Evolutionary conservation across 1,140 invertebrate species (phyloP), one percentile per base, ranked within the genome.

Genomic region (Pseudobourletiella spinata): DNA sequence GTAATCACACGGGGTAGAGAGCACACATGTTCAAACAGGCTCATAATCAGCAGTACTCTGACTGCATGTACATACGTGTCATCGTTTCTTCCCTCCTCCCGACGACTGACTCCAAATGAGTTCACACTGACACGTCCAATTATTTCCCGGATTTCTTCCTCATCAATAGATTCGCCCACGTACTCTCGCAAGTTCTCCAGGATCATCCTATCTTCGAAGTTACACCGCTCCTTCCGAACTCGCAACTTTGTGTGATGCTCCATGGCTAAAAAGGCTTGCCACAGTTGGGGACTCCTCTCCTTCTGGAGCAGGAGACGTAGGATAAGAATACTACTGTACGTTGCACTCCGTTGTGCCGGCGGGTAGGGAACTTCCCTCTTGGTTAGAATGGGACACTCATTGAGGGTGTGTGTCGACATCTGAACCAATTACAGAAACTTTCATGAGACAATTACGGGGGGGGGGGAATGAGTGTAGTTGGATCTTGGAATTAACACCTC

Each of bases 121-220:
- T 60, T 60, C 15, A 60, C 58, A 52, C 46, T 44, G 29, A 60
- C 28, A n/a, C 30, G 25, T 0, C 58, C 58, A 25, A 48, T 35
- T 11, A 60, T 35, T 52, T 60, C 28, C 15, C 25, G n/a, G 2
- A 60, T 15, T n/a, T 39, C 46, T 3, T 39, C 48, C 14, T 60
- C 58, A 15, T 1, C 14, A n/a, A 44, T 35, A 4, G 28, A 26
- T 30, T 29, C 42, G 16, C 51, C 3, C 0, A 44, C 26, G 16
- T 51, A 51, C 1, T 14, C 6, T 26, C 22, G 29, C 2, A 55
- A 32, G 24, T 54, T 61, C 2, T 54, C 50, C 16, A 55, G 1
- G 15, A 61, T 55, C 16, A 42, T 24, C 20, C 39, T 11, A 55
- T 55, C 51, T 20, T 28, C 26, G 25, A 43, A 20, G 39, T 55